These are phyloP conservation scores for Cryptocheilus praepositus DNA, from an alignment of 2,888 invertebrate genomes.

Conservation along the genomic window DNA sequence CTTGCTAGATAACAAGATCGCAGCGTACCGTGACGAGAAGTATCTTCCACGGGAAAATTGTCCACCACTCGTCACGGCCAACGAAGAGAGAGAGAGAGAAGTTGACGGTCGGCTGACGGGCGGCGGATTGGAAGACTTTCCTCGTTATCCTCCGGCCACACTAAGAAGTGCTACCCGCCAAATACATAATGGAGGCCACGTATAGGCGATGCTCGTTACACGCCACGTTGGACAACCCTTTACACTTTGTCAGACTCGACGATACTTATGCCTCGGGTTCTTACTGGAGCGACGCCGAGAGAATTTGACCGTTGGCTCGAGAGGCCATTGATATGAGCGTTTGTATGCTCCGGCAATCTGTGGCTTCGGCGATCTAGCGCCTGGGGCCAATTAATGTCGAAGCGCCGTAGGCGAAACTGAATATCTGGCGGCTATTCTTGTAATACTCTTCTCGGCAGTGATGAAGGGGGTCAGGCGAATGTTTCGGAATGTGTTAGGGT, in stretches of 20 bases:
- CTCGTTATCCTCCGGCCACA: conserved; percentile 59
- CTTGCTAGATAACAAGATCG: conserved; percentile 67
- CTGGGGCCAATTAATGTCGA: no score
- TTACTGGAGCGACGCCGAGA: conserved; percentile 10
- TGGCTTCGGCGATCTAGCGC: no score
- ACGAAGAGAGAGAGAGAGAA: conserved; percentile 14
- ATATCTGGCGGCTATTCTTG: no score
- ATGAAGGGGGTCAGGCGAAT: no score
- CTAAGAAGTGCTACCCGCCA: conserved; percentile 37
- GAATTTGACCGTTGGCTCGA: no score
- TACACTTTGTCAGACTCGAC: no score
- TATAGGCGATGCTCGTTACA: conserved; percentile 6
- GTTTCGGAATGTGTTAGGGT: no score
- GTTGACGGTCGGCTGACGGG: conserved; percentile 24
- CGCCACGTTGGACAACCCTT: not conserved
- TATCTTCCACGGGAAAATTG: conserved; percentile 67
- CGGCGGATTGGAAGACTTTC: conserved; percentile 19
- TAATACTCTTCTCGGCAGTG: no score
- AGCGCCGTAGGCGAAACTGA: no score
- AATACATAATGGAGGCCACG: conserved; percentile 39
- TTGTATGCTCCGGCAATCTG: no score
- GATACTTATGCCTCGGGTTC: no score
- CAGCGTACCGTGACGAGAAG: conserved; percentile 63
- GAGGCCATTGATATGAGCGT: no score
- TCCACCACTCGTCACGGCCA: conserved; percentile 55